Evolutionary conservation across 2,888 invertebrate species (phyloP), one percentile per base, ranked within the genome.

Genomic region (Heliconius ismenius): DNA sequence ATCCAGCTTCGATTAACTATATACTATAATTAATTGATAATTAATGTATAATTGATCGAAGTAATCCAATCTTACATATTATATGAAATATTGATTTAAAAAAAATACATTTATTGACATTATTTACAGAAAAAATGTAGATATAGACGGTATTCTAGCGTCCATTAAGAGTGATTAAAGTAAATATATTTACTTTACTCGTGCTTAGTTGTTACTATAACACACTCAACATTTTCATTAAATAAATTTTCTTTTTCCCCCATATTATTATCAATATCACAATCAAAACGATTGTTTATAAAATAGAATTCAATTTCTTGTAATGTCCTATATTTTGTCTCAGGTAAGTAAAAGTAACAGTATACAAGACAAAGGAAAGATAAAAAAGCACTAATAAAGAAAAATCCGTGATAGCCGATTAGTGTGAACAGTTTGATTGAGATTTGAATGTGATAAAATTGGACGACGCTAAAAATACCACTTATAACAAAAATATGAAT

Each of bases 261-360:
- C 4, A n/a, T 21, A 36, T 36, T 65, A 9, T 65, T 43, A 13
- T 43, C 15, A 4, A 39, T 4, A 36, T 36, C 21, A n/a, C 9
- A 60, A 67, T 62, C 49, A 63, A 78, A 76, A 24, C 72, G 73
- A 68, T 79, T 78, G 70, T 84, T 82, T 62, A 83, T 84, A 24
- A 86, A 84, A 76, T 80, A 84, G 65, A 83, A 64, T 63, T 86
- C 86, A 9, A 86, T 84, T 79, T 86, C 85, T 67, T 85, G 84
- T 67, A 86, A 75, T 21, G 84, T 85, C 63, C 81, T 81, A 0
- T 83, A 83, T 76, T 84, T 86, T 0, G 85, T 86, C 79, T 86
- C 86, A 1, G 85, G 85, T 73, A 86, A 73, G 68, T 79, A 79
- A n/a, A 81, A 21, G 82, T 84, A 85, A 10, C 85, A 72, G 64